Percentiles rank a stretch among this genome's conserved stretches.
These are phyloP conservation scores for Columba guinea DNA, from an alignment of 2,797 vertebrate genomes.

Conservation along the genomic window DNA sequence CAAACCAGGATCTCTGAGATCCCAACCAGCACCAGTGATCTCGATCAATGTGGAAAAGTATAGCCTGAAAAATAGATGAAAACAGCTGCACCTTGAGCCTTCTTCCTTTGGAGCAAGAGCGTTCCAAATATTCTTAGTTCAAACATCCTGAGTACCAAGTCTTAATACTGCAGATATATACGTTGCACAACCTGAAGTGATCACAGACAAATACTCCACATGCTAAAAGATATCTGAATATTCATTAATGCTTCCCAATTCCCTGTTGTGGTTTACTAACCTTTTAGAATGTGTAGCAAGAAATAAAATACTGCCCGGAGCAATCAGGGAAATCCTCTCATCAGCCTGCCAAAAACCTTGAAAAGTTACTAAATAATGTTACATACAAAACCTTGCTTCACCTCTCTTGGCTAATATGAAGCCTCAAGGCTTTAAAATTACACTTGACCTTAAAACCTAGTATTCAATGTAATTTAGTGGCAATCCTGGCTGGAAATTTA, in stretches of 20 bases:
- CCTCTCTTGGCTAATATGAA: not conserved
- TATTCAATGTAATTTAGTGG: not conserved
- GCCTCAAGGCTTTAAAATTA: not conserved
- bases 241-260: not conserved
- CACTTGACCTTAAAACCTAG: constrained; percentile 9
- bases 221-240: not conserved
- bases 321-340: not conserved
- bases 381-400: not conserved
- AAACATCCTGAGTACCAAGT: not conserved
- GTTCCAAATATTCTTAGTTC: not conserved
- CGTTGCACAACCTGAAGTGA: not conserved
- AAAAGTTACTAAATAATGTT: not conserved
- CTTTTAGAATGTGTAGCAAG: not conserved
- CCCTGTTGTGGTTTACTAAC: not conserved
- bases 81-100: accelerated
- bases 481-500: not conserved
- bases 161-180: not conserved
- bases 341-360: not conserved
- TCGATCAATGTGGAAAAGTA: accelerated
- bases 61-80: not conserved
- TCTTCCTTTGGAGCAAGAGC: not conserved
- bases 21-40: not conserved
- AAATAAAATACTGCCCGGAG: not conserved
- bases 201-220: accelerated
- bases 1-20: not conserved